phyloP scores from a whole-genome alignment of 2,113 vertebrate genomes.

The Phyllostomus hastatus region DNA sequence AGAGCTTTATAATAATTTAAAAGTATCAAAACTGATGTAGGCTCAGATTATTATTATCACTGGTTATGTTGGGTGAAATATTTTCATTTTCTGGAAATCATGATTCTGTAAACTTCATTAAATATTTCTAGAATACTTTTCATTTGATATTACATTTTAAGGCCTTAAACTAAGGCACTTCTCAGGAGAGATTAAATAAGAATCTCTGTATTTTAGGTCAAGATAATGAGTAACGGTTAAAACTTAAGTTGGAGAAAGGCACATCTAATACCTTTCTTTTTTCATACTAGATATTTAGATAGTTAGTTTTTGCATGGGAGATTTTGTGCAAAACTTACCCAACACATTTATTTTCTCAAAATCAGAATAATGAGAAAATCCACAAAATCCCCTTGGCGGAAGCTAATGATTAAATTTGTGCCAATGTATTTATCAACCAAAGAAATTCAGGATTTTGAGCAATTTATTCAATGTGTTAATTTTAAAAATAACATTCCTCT shows the following conservation, averaged over 20 bases:
- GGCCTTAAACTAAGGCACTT: neutral
- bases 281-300: neutral
- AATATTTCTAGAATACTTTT: neutral
- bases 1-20: neutral
- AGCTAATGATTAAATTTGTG: neutral
- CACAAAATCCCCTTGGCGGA: neutral
- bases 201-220: neutral
- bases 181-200: neutral
- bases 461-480: neutral
- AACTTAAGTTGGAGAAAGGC: neutral
- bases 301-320: neutral
- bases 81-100: neutral
- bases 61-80: neutral
- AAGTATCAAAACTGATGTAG: neutral
- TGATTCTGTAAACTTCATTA: neutral
- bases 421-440: neutral
- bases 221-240: neutral
- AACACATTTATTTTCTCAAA: conserved; percentile 21
- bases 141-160: neutral
- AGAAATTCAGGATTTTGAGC: neutral
- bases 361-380: neutral
- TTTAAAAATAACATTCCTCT: neutral
- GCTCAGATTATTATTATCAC: neutral
- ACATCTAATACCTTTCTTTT: neutral
- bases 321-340: neutral